Conservation (phyloP, 1,140 invertebrate species). For the Telenomus remus region DNA sequence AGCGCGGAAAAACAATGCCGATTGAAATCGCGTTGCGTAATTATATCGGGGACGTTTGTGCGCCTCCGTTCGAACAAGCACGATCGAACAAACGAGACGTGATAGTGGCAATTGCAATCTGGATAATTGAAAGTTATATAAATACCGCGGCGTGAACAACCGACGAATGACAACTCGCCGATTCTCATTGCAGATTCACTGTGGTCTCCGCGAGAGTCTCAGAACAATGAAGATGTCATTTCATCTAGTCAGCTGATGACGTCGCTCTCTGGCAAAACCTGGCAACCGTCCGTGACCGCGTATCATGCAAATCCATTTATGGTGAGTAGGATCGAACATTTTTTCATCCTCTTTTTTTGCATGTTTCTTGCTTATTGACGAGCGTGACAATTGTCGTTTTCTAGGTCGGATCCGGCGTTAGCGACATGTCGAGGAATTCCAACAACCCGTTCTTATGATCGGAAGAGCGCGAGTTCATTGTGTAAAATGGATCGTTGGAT, state of each 20-base stretch:
- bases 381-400: conserved; percentile 38
- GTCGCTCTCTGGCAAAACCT: conserved; percentile 70
- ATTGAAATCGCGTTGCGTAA: conserved; percentile 5
- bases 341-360: not conserved
- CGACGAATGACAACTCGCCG: conserved; percentile 17
- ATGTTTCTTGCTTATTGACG: not conserved
- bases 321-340: conserved; percentile 57
- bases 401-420: conserved; percentile 71
- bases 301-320: conserved; percentile 74
- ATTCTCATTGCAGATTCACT: conserved; percentile 63
- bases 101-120: not conserved
- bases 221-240: conserved; percentile 70
- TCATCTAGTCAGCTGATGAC: conserved; percentile 73
- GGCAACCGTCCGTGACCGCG: conserved; percentile 71
- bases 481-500: conserved; percentile 62
- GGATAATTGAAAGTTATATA: conserved; percentile 18
- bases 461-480: conserved; percentile 52
- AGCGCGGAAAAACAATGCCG: conserved; percentile 8
- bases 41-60: not conserved
- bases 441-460: conserved; percentile 75
- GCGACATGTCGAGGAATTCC: conserved; percentile 71
- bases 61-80: too few species aligned
- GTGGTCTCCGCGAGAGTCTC: conserved; percentile 67
- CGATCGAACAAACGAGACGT: not conserved
- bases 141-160: conserved; percentile 16